A percentile compares a stretch with the other conserved stretches of the same genome.
Conservation (phyloP, 2,888 invertebrate genomes). For the Sabellastarte sp. region DNA sequence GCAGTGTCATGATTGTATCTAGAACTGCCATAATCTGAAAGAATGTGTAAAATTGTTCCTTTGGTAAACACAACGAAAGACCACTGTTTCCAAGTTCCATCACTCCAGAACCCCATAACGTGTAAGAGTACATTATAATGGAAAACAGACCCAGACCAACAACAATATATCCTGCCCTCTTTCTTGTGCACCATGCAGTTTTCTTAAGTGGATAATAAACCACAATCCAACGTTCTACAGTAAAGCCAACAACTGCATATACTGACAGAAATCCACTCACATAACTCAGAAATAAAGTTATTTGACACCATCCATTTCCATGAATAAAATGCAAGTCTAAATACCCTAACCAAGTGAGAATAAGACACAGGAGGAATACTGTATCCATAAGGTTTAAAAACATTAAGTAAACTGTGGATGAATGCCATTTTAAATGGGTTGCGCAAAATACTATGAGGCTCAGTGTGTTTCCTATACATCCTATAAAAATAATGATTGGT, state of each 20-base stretch:
- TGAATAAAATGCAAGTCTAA: conserved; percentile 14
- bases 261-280: conserved; percentile 20
- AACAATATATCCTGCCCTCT: conserved; percentile 9
- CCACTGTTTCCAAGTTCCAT: neutral
- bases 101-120: conserved; percentile 13
- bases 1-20: conserved; percentile 21
- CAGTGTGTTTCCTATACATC: conserved; percentile 12
- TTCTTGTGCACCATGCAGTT: conserved; percentile 13
- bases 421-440: conserved; percentile 14
- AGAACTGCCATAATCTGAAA: conserved; percentile 8
- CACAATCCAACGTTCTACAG: conserved; percentile 23
- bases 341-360: conserved; percentile 16
- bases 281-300: conserved; percentile 15
- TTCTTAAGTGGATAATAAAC: conserved; percentile 17
- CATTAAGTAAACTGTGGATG: conserved; percentile 19
- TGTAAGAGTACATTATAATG: conserved; percentile 14
- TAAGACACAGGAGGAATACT: conserved; percentile 16
- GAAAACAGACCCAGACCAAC: conserved; percentile 4
- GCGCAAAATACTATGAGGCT: conserved; percentile 15
- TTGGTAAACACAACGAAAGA: conserved; percentile 5
- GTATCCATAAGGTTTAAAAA: conserved; percentile 22
- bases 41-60: conserved; percentile 6
- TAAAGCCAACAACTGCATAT: conserved; percentile 25
- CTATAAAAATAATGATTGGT: conserved; percentile 16
- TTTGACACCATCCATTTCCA: conserved; percentile 15